A percentile compares a stretch with the other conserved stretches of the same genome.
Evolutionary conservation across 1,140 invertebrate genomes (phyloP).

Genomic region (Maconellicoccus hirsutus): DNA sequence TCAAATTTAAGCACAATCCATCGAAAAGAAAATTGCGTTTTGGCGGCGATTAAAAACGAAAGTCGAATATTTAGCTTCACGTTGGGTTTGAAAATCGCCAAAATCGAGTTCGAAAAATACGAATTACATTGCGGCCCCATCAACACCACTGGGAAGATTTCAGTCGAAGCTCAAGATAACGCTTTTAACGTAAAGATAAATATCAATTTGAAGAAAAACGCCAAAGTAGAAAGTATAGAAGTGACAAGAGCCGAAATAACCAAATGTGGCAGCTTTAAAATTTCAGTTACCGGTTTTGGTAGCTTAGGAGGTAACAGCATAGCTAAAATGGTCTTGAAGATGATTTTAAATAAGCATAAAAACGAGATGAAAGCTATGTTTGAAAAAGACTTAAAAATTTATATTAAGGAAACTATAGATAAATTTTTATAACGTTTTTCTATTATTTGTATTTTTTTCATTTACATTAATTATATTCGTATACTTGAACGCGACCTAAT

Average conservation of each 20-base stretch:
- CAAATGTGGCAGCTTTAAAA: neutral
- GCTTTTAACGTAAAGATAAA: neutral
- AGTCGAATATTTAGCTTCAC: neutral
- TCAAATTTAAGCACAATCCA: neutral
- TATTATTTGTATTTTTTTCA: too few species aligned
- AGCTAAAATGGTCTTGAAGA: neutral
- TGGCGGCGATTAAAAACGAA: neutral
- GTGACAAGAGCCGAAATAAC: conserved; percentile 10
- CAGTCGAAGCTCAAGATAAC: neutral
- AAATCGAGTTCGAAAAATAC: conserved; percentile 2
- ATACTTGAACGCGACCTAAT: too few species aligned
- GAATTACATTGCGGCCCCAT: conserved; percentile 9
- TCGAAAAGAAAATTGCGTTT: neutral
- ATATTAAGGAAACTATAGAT: neutral
- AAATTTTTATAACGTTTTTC: neutral
- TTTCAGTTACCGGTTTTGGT: neutral
- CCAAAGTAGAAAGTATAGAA: neutral
- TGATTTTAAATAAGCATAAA: neutral
- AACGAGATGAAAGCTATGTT: neutral
- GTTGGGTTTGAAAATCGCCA: neutral
- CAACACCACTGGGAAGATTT: neutral
- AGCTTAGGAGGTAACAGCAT: neutral
- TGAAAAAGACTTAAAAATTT: neutral
- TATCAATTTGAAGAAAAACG: neutral
- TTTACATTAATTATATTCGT: too few species aligned